phyloP scores from a whole-genome alignment of 1,140 invertebrate genomes.

The Drosophila trapezifrons region DNA sequence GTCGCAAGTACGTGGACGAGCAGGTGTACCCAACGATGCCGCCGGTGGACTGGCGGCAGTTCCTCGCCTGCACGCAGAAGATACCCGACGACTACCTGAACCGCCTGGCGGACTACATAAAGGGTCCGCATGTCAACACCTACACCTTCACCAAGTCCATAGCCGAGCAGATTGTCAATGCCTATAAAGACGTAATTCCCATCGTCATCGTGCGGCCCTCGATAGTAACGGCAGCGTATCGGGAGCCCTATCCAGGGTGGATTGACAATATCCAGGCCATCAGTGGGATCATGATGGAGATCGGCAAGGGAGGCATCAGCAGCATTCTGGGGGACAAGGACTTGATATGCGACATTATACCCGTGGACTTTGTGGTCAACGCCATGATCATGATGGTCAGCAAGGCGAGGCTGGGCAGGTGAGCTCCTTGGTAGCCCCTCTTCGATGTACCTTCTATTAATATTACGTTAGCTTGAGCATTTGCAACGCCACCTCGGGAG shows the following conservation, averaged over 20 bases:
- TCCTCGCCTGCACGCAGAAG: conserved; percentile 87
- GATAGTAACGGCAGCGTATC: conserved; percentile 91
- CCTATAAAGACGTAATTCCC: conserved; percentile 88
- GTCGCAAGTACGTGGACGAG: conserved; percentile 89
- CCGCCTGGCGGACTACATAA: conserved; percentile 85
- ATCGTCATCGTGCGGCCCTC: conserved; percentile 96
- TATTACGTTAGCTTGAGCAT: conserved; percentile 85
- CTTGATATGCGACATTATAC: conserved; percentile 93
- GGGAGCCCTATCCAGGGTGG: conserved; percentile 94
- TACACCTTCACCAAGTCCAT: conserved; percentile 95
- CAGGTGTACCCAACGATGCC: conserved; percentile 87
- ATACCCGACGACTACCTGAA: conserved; percentile 87
- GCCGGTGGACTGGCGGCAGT: conserved; percentile 86
- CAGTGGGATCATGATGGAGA: conserved; percentile 91
- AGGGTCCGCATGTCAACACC: conserved; percentile 92
- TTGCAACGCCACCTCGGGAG: conserved; percentile 96
- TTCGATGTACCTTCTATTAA: background rate
- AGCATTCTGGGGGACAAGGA: conserved; percentile 91
- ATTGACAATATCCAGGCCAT: conserved; percentile 96
- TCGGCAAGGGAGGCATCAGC: conserved; percentile 93
- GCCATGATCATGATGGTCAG: conserved; percentile 90
- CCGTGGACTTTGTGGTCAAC: conserved; percentile 96
- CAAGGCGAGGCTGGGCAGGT: conserved; percentile 86
- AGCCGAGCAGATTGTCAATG: conserved; percentile 90
- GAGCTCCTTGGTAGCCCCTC: background rate